Evolutionary conservation across 2,113 vertebrate genomes (phyloP).

Genomic region (Cyprinus carpio): DNA sequence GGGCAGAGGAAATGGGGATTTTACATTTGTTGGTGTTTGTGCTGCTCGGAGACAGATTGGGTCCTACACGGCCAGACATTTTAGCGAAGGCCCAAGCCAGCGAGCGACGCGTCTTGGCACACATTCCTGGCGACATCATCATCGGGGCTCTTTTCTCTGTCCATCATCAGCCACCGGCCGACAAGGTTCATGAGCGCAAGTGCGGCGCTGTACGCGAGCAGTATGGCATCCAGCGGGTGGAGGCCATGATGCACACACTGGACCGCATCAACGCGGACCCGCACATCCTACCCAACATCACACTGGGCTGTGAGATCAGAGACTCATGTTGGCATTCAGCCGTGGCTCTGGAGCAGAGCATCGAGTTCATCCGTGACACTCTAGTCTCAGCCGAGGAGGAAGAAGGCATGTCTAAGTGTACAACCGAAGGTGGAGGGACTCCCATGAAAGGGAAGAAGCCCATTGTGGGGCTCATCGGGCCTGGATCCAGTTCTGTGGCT

Average conservation of each 20-base stretch:
- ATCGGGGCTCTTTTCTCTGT: constrained; percentile 98
- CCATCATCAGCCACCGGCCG: constrained; percentile 95
- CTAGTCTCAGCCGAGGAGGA: constrained; percentile 92
- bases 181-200: constrained; percentile 97
- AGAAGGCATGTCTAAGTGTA: constrained; percentile 85
- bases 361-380: constrained; percentile 97
- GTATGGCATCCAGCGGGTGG: constrained; percentile 97
- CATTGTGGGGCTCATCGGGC: constrained; percentile 96
- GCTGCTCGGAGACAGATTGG: constrained; percentile 60
- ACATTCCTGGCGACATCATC: constrained; percentile 93
- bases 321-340: constrained; percentile 99
- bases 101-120: constrained; percentile 90
- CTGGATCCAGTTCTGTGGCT: constrained; percentile 97
- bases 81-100: constrained; percentile 85
- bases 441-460: constrained; percentile 89
- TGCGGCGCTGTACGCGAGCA: constrained; percentile 95
- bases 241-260: constrained; percentile 96
- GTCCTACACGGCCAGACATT: constrained; percentile 70
- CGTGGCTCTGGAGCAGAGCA: constrained; percentile 96
- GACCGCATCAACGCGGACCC: constrained; percentile 94
- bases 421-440: constrained; percentile 71
- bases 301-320: constrained; percentile 94
- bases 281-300: constrained; percentile 89
- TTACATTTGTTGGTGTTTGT: constrained; percentile 53
- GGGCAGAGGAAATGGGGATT: constrained; percentile 36